Evolutionary conservation across 2,113 vertebrate genomes (phyloP).

Genomic region (Neotragus moschatus): DNA sequence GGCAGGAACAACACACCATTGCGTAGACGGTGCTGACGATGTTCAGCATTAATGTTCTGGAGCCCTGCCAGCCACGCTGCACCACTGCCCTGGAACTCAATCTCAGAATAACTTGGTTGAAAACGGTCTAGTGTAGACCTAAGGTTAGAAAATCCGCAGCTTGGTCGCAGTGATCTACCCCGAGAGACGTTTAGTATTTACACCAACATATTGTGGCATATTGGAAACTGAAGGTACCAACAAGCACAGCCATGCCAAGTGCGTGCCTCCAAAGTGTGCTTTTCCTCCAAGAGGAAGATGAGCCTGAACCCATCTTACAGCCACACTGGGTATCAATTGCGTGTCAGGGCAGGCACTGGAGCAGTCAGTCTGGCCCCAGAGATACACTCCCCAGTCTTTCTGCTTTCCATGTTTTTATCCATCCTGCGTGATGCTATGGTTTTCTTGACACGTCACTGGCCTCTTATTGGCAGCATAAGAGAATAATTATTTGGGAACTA

Average conservation of each 20-base stretch:
- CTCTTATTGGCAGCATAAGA: background rate
- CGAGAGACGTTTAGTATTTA: background rate
- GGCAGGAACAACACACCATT: slow-evolving; percentile 57
- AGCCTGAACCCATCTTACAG: background rate
- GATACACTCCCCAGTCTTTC: background rate
- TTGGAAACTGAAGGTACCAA: slow-evolving; percentile 17
- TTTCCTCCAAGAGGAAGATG: slow-evolving; percentile 15
- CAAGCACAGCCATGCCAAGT: background rate
- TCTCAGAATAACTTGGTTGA: background rate
- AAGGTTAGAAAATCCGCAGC: background rate
- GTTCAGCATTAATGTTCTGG: slow-evolving; percentile 26
- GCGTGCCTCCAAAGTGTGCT: background rate
- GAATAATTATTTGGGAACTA: background rate
- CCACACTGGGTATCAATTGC: rapidly evolving
- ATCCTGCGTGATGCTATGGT: background rate
- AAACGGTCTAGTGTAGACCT: background rate
- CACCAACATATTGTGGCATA: background rate
- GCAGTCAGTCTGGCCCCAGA: background rate
- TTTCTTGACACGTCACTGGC: background rate
- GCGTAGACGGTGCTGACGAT: slow-evolving; percentile 4
- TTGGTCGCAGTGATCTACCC: background rate
- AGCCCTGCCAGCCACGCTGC: slow-evolving; percentile 37
- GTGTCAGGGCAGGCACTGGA: rapidly evolving
- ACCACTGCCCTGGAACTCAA: background rate
- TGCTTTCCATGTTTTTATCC: background rate